Conservation (phyloP, 2,113 vertebrate species). For the Cairina moschata region DNA sequence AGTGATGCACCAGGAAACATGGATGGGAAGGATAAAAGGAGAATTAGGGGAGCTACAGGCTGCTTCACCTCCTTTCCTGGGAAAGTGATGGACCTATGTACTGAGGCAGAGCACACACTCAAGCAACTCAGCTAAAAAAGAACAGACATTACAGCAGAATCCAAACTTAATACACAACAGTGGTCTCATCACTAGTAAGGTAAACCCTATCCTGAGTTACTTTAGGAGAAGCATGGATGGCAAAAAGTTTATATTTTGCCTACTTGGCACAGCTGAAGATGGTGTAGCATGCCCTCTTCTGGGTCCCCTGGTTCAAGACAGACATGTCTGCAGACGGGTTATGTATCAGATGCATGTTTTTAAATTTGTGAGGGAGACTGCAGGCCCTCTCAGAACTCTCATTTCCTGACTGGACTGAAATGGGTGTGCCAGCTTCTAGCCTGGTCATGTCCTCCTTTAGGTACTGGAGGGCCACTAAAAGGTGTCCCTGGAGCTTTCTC, state of each 20-base stretch:
- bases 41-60: neutral
- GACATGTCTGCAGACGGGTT: neutral
- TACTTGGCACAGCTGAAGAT: neutral
- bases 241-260: neutral
- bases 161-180: neutral
- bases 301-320: neutral
- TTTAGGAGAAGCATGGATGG: neutral
- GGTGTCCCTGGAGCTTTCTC: no score
- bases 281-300: neutral
- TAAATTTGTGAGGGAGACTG: neutral
- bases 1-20: no score
- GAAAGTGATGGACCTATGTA: rapidly evolving
- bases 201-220: neutral
- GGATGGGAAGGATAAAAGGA: neutral
- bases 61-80: neutral
- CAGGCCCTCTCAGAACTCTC: neutral
- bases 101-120: neutral
- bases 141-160: neutral
- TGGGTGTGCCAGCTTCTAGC: neutral
- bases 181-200: neutral
- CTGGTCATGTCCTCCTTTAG: no score
- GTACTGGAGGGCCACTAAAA: no score
- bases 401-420: neutral
- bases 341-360: rapidly evolving
- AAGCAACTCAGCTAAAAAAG: neutral